Evolutionary conservation across 2,888 invertebrate species (phyloP), one percentile per base, ranked within the genome.

Genomic region (Diogma glabrata): DNA sequence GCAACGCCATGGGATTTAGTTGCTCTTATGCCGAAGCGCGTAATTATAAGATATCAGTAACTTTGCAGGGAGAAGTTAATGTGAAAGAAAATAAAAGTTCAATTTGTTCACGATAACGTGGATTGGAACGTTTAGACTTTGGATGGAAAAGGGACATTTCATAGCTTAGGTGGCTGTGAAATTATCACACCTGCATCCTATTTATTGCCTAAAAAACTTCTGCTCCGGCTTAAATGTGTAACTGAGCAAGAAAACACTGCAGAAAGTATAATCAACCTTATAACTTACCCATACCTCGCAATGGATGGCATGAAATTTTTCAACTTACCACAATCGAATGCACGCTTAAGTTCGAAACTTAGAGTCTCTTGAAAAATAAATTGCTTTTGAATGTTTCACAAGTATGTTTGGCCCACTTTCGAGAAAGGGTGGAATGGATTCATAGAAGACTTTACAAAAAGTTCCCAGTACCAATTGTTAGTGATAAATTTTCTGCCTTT

Each of bases 121-220:
- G n/a, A n/a, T n/a, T n/a, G n/a, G n/a, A n/a, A n/a, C n/a, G n/a
- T n/a, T n/a, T n/a, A 33, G 33, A 33, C 12, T 33, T 33, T 33
- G 33, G 6, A 33, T 4, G 33, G 33, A 7, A 10, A 33, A 33
- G 33, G 33, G 10, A 33, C 4, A 33, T 33, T 33, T 33, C 33
- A 33, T 10, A 33, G 33, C 33, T 33, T 33, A 33, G 33, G 12
- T 33, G 33, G 10, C 4, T 33, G 33, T 33, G 33, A 33, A 33
- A 33, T 33, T 33, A 33, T 33, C n/a, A 33, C 33, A 33, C 33
- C 33, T 33, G 33, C 33, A 33, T 33, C 33, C 33, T 33, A 12
- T 33, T 33, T 33, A 33, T 33, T 33, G 33, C 33, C 33, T 33
- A 33, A 33, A 33, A 33, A 33, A 33, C 33, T 14, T 10, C 6